Conservation (phyloP, 2,888 invertebrate species). For the Geophilus truncorum region DNA sequence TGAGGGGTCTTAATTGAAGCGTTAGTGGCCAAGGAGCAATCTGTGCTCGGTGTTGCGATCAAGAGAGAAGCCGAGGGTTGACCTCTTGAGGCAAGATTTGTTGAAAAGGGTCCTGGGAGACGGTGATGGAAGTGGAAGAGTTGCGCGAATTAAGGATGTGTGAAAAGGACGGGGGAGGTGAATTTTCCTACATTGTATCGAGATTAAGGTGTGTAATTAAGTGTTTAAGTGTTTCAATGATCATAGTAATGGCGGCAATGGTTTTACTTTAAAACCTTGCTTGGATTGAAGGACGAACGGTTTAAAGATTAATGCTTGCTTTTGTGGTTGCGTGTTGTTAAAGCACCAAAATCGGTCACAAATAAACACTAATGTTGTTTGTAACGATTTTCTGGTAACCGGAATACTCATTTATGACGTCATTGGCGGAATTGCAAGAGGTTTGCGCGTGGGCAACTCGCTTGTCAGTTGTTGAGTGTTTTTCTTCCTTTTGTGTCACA, state of each 20-base stretch:
- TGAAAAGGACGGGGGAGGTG: not conserved
- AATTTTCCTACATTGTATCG: not conserved
- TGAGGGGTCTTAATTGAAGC: slow-evolving; percentile 26
- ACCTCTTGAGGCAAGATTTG: slow-evolving; percentile 27
- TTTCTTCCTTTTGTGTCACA: too few species aligned
- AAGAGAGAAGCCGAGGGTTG: slow-evolving; percentile 18
- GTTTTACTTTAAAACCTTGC: not conserved
- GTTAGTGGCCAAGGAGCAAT: slow-evolving; percentile 26
- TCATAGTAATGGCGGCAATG: not conserved
- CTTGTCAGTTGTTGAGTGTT: too few species aligned
- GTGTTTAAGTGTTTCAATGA: not conserved
- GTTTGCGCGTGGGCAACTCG: too few species aligned
- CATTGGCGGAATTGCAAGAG: too few species aligned
- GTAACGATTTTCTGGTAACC: too few species aligned
- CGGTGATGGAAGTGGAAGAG: slow-evolving; percentile 14
- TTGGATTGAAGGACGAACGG: not conserved
- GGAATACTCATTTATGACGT: too few species aligned
- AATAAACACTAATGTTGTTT: too few species aligned
- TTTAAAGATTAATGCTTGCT: not conserved
- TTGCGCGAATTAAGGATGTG: not conserved
- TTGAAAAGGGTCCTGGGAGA: slow-evolving; percentile 6
- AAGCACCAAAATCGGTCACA: too few species aligned
- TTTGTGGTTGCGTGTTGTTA: too few species aligned
- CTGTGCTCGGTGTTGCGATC: slow-evolving; percentile 27
- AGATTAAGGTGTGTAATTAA: not conserved